phyloP scores from a whole-genome alignment of 2,888 invertebrate genomes.

The Synergus gifuensis region DNA sequence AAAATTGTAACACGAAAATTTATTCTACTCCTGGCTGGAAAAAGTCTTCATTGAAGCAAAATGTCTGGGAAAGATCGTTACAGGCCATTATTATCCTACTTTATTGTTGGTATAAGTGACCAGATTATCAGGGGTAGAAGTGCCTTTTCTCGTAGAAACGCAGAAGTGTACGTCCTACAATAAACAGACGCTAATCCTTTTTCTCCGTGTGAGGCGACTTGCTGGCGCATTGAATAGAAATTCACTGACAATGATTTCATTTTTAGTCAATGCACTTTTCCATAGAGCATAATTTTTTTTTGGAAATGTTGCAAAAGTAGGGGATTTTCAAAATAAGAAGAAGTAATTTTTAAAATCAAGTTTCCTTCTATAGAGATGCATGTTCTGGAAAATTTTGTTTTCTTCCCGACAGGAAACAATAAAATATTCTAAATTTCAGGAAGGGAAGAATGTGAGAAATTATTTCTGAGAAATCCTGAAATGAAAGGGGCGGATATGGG shows the following conservation, averaged over 20 bases:
- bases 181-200: background rate
- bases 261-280: background rate
- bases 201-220: background rate
- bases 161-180: background rate
- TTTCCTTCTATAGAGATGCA: no score
- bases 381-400: background rate
- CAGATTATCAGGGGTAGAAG: background rate
- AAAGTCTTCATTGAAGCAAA: background rate
- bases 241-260: no score
- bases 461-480: constrained; percentile 9
- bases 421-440: constrained; percentile 1
- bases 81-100: background rate
- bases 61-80: background rate
- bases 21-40: background rate
- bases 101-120: constrained; percentile 1
- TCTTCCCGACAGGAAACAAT: background rate
- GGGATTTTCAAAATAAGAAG: no score
- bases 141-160: constrained; percentile 21
- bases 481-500: background rate
- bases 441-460: constrained; percentile 22
- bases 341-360: no score
- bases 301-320: background rate
- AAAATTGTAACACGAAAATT: background rate
- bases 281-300: background rate
- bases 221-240: background rate